Evolutionary conservation across 2,888 invertebrate genomes (phyloP).

Genomic region (Hyposoter dolosus): DNA sequence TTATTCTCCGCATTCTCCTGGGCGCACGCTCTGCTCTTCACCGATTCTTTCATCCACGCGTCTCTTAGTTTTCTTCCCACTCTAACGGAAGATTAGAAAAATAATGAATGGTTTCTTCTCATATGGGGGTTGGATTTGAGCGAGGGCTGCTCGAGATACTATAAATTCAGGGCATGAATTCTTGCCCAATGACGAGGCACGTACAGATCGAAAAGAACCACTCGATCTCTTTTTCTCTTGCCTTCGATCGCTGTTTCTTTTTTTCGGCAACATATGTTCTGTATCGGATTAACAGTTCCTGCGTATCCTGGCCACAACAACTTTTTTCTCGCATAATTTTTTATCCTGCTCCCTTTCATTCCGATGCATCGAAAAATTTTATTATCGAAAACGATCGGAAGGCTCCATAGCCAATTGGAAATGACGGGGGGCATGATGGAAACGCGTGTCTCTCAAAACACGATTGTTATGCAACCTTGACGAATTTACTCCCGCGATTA

Average conservation of each 20-base stretch:
- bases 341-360: slow-evolving; percentile 63
- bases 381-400: slow-evolving; percentile 75
- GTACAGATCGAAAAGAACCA: slow-evolving; percentile 70
- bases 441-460: slow-evolving; percentile 12
- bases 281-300: slow-evolving; percentile 66
- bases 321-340: slow-evolving; percentile 44
- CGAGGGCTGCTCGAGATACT: slow-evolving; percentile 58
- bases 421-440: slow-evolving; percentile 40
- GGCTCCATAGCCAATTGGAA: slow-evolving; percentile 48
- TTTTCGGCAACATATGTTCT: slow-evolving; percentile 81
- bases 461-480: background rate
- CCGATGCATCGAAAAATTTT: slow-evolving; percentile 80
- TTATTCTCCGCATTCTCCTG: slow-evolving; percentile 12
- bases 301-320: slow-evolving; percentile 57
- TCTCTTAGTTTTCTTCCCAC: slow-evolving; percentile 47
- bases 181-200: slow-evolving; percentile 50
- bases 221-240: slow-evolving; percentile 67
- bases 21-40: slow-evolving; percentile 11
- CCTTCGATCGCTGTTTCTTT: slow-evolving; percentile 57
- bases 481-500: background rate
- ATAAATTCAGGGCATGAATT: slow-evolving; percentile 53
- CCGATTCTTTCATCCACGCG: slow-evolving; percentile 11
- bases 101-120: slow-evolving; percentile 67
- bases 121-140: slow-evolving; percentile 35
- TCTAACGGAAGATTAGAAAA: slow-evolving; percentile 77